A percentile compares a stretch with the other conserved stretches of the same genome.
These are phyloP conservation scores for Bombus difficillimus DNA, from an alignment of 1,140 invertebrate species.

Conservation along the genomic window DNA sequence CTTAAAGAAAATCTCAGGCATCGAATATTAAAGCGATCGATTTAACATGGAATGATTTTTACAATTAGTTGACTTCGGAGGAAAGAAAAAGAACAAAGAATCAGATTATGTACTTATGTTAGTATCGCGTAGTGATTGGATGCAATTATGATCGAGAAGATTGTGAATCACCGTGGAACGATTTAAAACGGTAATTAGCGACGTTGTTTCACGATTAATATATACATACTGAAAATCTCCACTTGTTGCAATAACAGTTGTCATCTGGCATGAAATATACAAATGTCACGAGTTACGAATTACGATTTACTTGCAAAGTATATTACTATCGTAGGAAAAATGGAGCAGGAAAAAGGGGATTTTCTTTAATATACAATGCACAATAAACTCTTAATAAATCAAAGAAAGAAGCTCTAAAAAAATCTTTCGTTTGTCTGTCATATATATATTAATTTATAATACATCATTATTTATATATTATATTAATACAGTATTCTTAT, in stretches of 20 bases:
- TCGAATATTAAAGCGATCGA: too few species aligned
- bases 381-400: not conserved
- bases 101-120: not conserved
- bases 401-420: not conserved
- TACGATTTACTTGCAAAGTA: not conserved
- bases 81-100: not conserved
- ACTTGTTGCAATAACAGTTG: not conserved
- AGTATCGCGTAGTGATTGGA: not conserved
- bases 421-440: not conserved
- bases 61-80: too few species aligned
- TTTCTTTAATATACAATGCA: not conserved
- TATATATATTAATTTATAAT: conserved; percentile 2
- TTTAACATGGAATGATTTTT: too few species aligned
- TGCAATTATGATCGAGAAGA: not conserved
- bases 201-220: not conserved
- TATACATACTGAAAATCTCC: not conserved
- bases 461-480: not conserved
- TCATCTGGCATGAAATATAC: not conserved
- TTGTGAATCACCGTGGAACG: not conserved
- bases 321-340: not conserved
- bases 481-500: not conserved
- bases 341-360: not conserved
- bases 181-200: not conserved
- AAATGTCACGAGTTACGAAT: not conserved
- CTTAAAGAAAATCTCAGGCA: too few species aligned